Evolutionary conservation across 2,888 invertebrate species (phyloP), one percentile per base, ranked within the genome.

Genomic region (Catotricha subobsoleta): DNA sequence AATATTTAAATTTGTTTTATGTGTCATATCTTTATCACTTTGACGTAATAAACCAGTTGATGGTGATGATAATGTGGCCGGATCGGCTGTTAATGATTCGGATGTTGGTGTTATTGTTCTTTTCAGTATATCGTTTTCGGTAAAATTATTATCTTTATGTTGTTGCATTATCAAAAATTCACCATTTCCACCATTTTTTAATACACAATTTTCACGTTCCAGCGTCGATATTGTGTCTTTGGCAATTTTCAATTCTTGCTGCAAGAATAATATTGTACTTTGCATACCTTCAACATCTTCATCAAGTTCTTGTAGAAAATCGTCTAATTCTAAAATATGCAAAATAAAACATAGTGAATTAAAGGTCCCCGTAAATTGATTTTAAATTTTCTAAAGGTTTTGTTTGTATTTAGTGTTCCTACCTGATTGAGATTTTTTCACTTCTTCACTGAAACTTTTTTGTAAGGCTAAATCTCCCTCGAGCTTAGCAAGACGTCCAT

Each of bases 211-310:
- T 44, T 76, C 80, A 50, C 72, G 73, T 51, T 78, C 76, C 28
- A 79, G 59, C n/a, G 65, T 59, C 40, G 67, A 67, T 44, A 74
- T 69, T 27, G 71, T 69, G 49, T 83, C 81, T 51, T 80, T 78
- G 10, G 83, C 72, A 52, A 87, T 84, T 44, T 87, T 76, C 45
- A 95, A 66, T 64, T 95, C 91, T 59, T 90, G 87, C 57, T 95
- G 94, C 45, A 95, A 69, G 64, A 84, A 84, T 61, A 87, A 72
- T 55, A 95, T 92, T 46, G 94, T 94, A 58, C 91, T 88, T 68
- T 95, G 95, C 91, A 97, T 91, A 18, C 94, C 94, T 64, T 97
- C 97, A 29, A 94, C 86, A 60, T 95, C 94, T 62, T 94, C 94
- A 56, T 97, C 97, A 47, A 95, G 64, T 59, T 95, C 95, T 60